Conservation (phyloP, 2,888 invertebrate genomes). For the Phorcus lineatus region DNA sequence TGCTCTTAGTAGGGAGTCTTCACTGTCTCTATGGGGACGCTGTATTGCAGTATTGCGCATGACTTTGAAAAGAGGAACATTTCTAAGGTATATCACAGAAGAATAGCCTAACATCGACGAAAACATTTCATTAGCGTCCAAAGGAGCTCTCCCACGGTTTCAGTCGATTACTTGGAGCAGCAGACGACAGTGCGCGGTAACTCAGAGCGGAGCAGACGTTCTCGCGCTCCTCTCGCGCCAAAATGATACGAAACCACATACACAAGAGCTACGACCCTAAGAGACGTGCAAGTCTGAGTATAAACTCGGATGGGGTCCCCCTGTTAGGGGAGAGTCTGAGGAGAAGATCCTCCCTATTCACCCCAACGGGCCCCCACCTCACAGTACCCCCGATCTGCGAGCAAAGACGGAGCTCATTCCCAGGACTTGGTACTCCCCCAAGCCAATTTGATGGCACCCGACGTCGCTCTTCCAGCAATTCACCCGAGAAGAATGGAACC, state of each 20-base stretch:
- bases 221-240: not conserved
- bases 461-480: not conserved
- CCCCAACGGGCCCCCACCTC: constrained; percentile 1
- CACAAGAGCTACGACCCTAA: constrained; percentile 12
- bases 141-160: not conserved
- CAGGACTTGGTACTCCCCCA: not conserved
- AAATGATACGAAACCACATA: constrained; percentile 22
- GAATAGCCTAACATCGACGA: not conserved
- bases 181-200: constrained; percentile 1
- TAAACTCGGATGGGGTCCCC: not conserved
- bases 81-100: not conserved
- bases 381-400: not conserved
- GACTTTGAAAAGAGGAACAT: not conserved
- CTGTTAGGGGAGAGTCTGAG: not conserved
- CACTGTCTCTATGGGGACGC: constrained; percentile 8
- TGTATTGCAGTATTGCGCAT: constrained; percentile 11
- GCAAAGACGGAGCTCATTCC: constrained; percentile 21
- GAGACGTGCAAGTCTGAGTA: constrained; percentile 11
- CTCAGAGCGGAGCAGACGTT: not conserved
- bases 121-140: constrained; percentile 7
- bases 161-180: constrained; percentile 13
- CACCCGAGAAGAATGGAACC: not conserved
- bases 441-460: not conserved
- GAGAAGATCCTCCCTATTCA: constrained; percentile 5
- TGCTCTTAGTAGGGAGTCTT: not conserved